Evolutionary conservation across 2,797 vertebrate genomes (phyloP), one percentile per base, ranked within the genome.

Genomic region (Rachycentron canadum): DNA sequence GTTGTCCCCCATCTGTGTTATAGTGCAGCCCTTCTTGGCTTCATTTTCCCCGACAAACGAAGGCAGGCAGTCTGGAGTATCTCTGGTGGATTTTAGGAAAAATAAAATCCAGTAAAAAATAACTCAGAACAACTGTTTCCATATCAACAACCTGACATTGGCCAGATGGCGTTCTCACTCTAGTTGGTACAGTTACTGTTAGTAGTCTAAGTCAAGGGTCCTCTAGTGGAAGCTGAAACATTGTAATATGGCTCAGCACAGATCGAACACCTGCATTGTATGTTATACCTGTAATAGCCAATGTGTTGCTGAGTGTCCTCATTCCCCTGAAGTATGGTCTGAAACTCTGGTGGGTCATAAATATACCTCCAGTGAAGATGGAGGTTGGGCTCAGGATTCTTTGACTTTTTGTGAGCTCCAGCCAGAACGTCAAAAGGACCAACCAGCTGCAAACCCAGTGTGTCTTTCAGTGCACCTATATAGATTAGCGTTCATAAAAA

Each of bases 341-440:
- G 98, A 84, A 99, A 97, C 93, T 99, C 98, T 5, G 98, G 98
- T 2, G 98, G 98, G 90, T 99, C 98, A 49, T 98, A 99, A 86
- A 96, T 98, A 92, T 97, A 96, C 77, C 98, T 95, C 97, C 98
- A 99, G 76, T 99, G 98, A 87, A 99, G 95, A 81, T 92, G 95
- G 88, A 96, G 97, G 89, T 98, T 96, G 8, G 95, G 90, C 45
- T 93, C 83, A 76, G 89, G 64, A 56, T 94, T 94, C 66, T 91
- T 94, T 36, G 89, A 85, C 43, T 78, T 86, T 92, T 94, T 96
- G 82, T 99, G 96, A 89, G 95, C 97, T 87, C 96, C 96, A 40
- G 96, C 94, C 78, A 99, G 93, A 87, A 99, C 93, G 85, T 99
- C 97, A 88, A 97, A 99, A 0, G 98, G 97, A 56, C 97, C 98